These are phyloP conservation scores for Calycopis cecrops DNA, from an alignment of 1,140 invertebrate species.

Conservation along the genomic window DNA sequence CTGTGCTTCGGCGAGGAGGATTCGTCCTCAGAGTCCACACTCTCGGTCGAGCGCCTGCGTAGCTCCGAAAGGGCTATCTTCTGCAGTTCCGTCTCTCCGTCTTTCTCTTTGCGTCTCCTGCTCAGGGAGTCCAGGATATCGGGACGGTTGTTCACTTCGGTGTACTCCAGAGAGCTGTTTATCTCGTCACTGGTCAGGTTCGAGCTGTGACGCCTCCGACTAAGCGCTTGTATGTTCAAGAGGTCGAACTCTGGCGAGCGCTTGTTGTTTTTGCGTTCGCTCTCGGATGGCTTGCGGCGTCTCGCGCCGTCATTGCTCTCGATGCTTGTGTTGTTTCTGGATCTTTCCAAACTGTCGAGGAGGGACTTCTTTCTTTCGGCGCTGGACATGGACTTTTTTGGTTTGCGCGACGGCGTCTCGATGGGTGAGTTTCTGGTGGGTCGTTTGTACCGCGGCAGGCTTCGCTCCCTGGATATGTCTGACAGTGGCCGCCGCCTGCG, in stretches of 20 bases:
- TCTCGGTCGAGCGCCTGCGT: slow-evolving; percentile 50
- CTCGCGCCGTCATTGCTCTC: slow-evolving; percentile 58
- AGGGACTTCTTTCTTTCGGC: slow-evolving; percentile 70
- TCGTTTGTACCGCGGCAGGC: slow-evolving; percentile 52
- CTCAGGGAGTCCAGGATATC: slow-evolving; percentile 66
- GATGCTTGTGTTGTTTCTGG: slow-evolving; percentile 66
- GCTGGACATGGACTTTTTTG: slow-evolving; percentile 70
- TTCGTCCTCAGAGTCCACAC: slow-evolving; percentile 51
- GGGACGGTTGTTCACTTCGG: slow-evolving; percentile 63
- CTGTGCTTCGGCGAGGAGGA: slow-evolving; percentile 54
- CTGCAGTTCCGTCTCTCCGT: slow-evolving; percentile 50
- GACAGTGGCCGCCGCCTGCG: slow-evolving; percentile 46
- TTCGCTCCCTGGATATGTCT: slow-evolving; percentile 48
- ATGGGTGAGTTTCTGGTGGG: slow-evolving; percentile 66
- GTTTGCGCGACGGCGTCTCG: slow-evolving; percentile 62
- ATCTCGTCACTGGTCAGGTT: slow-evolving; percentile 65
- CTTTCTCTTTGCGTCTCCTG: slow-evolving; percentile 48
- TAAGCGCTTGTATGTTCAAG: slow-evolving; percentile 57
- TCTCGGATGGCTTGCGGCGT: slow-evolving; percentile 58
- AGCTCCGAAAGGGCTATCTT: slow-evolving; percentile 55
- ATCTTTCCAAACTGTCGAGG: slow-evolving; percentile 67
- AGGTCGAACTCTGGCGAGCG: slow-evolving; percentile 63
- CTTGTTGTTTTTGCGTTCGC: slow-evolving; percentile 55
- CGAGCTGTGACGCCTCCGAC: slow-evolving; percentile 58
- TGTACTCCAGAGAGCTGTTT: slow-evolving; percentile 63